Evolutionary conservation across 2,888 invertebrate species (phyloP).

Genomic region (Eristalis tenax): DNA sequence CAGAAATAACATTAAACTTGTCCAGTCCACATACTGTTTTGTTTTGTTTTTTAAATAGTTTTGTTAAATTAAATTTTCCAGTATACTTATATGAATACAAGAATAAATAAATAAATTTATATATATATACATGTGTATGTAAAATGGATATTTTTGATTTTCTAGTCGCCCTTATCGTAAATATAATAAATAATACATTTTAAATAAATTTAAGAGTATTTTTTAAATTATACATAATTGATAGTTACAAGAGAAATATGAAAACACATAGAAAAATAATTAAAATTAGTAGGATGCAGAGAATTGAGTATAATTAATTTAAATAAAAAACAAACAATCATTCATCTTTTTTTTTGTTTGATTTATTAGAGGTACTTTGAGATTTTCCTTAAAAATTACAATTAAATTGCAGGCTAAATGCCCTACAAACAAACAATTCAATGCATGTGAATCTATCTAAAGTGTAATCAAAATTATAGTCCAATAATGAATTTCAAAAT

Average conservation of each 20-base stretch:
- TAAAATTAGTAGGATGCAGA: not conserved
- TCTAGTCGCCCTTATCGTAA: conserved; percentile 67
- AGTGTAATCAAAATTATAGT: conserved; percentile 67
- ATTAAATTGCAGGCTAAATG: conserved; percentile 32
- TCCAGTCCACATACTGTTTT: conserved; percentile 62
- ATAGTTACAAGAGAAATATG: conserved; percentile 12
- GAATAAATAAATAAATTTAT: conserved; percentile 30
- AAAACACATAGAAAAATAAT: not conserved
- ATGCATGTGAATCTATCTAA: conserved; percentile 55
- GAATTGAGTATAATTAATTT: conserved; percentile 23
- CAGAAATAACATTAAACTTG: conserved; percentile 33
- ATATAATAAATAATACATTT: conserved; percentile 47
- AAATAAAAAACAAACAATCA: not conserved
- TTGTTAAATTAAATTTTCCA: conserved; percentile 38
- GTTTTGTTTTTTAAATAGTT: conserved; percentile 61
- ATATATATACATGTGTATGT: conserved; percentile 12
- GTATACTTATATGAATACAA: conserved; percentile 31
- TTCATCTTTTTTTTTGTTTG: conserved; percentile 36
- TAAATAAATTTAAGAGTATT: conserved; percentile 36
- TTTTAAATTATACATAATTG: conserved; percentile 48
- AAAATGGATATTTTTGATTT: conserved; percentile 59
- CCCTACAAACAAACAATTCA: not conserved
- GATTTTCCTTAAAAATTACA: conserved; percentile 24
- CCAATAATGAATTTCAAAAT: conserved; percentile 65
- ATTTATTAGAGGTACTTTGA: conserved; percentile 12